phyloP scores from a whole-genome alignment of 2,888 invertebrate species.

The Arrhopalites spinosus region DNA sequence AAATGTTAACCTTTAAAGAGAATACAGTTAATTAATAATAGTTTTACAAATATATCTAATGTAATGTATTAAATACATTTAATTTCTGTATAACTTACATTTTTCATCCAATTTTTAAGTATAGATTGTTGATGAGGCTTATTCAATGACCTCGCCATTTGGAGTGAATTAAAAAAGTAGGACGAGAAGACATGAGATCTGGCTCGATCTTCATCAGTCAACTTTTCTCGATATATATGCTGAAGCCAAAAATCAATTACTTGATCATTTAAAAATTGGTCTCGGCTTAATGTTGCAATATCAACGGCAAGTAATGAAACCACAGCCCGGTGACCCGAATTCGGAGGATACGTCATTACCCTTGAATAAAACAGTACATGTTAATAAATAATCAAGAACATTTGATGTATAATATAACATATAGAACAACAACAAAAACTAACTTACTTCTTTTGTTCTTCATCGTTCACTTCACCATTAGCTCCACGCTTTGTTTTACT shows the following conservation, averaged over 20 bases:
- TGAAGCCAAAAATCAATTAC: slow-evolving; percentile 97
- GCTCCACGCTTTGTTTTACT: no score
- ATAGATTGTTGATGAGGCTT: slow-evolving; percentile 3
- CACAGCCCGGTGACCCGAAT: slow-evolving; percentile 1
- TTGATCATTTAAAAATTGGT: slow-evolving; percentile 94
- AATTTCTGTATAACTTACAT: no score
- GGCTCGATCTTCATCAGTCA: slow-evolving; percentile 73
- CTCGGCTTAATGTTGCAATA: slow-evolving; percentile 85
- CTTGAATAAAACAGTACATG: no score
- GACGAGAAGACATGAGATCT: slow-evolving; percentile 94
- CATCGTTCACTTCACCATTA: no score
- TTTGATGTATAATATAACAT: no score
- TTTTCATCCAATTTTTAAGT: slow-evolving; percentile 89
- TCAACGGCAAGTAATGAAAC: slow-evolving; percentile 62
- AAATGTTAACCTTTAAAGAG: no score
- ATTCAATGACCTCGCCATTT: neutral
- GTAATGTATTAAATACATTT: no score
- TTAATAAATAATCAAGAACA: no score
- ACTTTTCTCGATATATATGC: slow-evolving; percentile 59
- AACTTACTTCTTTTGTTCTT: no score
- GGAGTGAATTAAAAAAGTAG: slow-evolving; percentile 77
- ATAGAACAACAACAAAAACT: no score
- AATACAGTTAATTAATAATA: no score
- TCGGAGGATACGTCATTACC: neutral
- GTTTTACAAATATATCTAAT: no score